These are phyloP conservation scores for Brachyhypopomus occidentalis DNA, from an alignment of 2,113 vertebrate species.

Conservation along the genomic window DNA sequence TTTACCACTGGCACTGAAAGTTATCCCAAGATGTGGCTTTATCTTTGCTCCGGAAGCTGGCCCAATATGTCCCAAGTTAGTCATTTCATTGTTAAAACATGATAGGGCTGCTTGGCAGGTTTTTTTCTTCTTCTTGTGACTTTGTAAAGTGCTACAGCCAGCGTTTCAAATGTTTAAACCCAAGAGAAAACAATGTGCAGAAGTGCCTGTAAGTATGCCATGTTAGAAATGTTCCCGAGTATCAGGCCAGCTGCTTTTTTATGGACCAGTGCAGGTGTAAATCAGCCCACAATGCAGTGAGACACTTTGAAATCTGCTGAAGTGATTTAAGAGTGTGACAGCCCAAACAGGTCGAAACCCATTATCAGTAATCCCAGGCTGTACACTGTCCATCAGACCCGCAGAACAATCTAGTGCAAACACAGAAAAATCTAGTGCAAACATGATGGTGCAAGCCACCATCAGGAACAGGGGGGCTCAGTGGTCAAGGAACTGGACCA, in stretches of 20 bases:
- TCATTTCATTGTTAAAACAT: background rate
- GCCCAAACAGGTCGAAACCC: conserved; percentile 47
- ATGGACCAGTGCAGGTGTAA: conserved; percentile 35
- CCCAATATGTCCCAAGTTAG: background rate
- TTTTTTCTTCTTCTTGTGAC: conserved; percentile 15
- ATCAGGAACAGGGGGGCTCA: too few relatives aligned
- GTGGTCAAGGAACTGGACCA: too few relatives aligned
- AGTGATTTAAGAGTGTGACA: conserved; percentile 49
- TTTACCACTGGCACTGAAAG: too few relatives aligned
- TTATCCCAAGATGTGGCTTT: too few relatives aligned
- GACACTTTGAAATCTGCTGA: conserved; percentile 48
- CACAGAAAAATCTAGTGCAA: background rate
- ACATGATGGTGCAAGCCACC: too few relatives aligned
- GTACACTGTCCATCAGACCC: conserved; percentile 37
- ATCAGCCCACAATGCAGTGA: conserved; percentile 39
- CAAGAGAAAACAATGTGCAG: conserved; percentile 35
- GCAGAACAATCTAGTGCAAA: conserved; percentile 10
- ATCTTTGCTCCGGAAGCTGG: too few relatives aligned
- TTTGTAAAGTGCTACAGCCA: conserved; percentile 9
- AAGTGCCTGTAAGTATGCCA: conserved; percentile 28
- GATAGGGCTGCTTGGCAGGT: background rate
- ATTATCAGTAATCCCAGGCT: conserved; percentile 25
- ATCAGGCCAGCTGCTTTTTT: conserved; percentile 55
- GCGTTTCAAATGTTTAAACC: conserved; percentile 33
- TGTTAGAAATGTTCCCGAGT: conserved; percentile 23